phyloP scores from a whole-genome alignment of 2,888 invertebrate genomes.

The Apocheima hispidaria region DNA sequence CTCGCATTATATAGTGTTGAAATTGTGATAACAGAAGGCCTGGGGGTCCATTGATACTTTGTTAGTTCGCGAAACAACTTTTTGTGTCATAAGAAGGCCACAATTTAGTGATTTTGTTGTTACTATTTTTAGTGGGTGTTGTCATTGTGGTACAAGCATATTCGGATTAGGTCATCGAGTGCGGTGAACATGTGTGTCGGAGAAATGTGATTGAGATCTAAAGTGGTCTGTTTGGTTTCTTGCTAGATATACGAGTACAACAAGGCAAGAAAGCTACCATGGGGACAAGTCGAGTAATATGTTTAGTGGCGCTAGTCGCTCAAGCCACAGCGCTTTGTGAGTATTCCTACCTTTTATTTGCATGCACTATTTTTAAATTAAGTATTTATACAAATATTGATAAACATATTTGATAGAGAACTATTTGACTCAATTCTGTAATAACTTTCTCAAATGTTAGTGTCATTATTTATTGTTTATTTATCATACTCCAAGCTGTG shows the following conservation, averaged over 20 bases:
- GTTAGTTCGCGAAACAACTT: conserved; percentile 49
- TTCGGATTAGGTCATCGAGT: conserved; percentile 84
- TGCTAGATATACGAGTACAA: conserved; percentile 78
- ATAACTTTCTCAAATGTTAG: not conserved
- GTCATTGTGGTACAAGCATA: conserved; percentile 80
- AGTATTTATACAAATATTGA: conserved; percentile 1
- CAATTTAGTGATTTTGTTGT: conserved; percentile 74
- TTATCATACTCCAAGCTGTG: conserved; percentile 35
- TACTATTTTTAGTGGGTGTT: conserved; percentile 88
- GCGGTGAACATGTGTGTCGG: conserved; percentile 81
- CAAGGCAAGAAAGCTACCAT: conserved; percentile 69
- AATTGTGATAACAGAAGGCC: conserved; percentile 55
- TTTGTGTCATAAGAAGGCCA: conserved; percentile 63
- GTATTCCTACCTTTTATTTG: conserved; percentile 50
- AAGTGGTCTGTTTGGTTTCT: conserved; percentile 77
- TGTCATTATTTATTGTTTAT: conserved; percentile 38
- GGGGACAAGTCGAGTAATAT: conserved; percentile 74
- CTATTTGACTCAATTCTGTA: not conserved
- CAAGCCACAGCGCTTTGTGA: conserved; percentile 76
- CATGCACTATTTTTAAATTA: conserved; percentile 40
- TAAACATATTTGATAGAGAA: not conserved
- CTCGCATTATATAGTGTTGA: conserved; percentile 56
- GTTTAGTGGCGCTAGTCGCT: conserved; percentile 70
- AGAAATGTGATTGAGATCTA: conserved; percentile 71
- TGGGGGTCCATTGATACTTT: conserved; percentile 50